Conservation (phyloP, 1,140 invertebrate genomes). For the Drosophila azteca region DNA sequence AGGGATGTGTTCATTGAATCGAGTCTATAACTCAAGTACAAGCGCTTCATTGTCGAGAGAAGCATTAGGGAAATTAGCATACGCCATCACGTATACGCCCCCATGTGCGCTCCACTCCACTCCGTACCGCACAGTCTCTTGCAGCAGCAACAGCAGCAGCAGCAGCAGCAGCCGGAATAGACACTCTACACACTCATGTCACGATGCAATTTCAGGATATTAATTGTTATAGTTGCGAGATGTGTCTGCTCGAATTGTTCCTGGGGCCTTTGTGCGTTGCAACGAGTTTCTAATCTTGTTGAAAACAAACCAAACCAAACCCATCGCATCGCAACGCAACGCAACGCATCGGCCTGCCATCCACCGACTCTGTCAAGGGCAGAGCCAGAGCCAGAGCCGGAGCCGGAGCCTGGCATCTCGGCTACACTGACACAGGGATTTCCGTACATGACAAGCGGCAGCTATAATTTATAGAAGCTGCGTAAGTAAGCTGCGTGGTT, state of each 20-base stretch:
- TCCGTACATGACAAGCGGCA: slow-evolving; percentile 82
- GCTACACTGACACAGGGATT: slow-evolving; percentile 81
- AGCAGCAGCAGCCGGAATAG: slow-evolving; percentile 39
- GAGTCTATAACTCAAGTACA: slow-evolving; percentile 66
- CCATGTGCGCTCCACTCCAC: slow-evolving; percentile 36
- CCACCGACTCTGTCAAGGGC: slow-evolving; percentile 60
- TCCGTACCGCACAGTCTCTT: slow-evolving; percentile 2
- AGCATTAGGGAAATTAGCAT: slow-evolving; percentile 76
- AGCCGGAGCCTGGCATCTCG: slow-evolving; percentile 39
- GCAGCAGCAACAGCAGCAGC: slow-evolving; percentile 33
- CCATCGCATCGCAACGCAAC: slow-evolving; percentile 52
- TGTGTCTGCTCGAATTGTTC: slow-evolving; percentile 81
- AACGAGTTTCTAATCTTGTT: slow-evolving; percentile 79
- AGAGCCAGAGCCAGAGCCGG: slow-evolving; percentile 9
- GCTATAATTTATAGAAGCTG: slow-evolving; percentile 81
- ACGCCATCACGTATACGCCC: slow-evolving; percentile 76
- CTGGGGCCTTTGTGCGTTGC: slow-evolving; percentile 78
- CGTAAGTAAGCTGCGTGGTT: slow-evolving; percentile 73
- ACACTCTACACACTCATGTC: slow-evolving; percentile 56
- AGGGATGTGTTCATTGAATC: slow-evolving; percentile 27
- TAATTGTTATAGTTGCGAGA: slow-evolving; percentile 82
- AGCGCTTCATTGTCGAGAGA: slow-evolving; percentile 21
- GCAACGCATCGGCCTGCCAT: slow-evolving; percentile 6
- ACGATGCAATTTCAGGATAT: slow-evolving; percentile 68
- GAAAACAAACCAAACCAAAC: slow-evolving; percentile 80